A percentile compares a stretch with the other conserved stretches of the same genome.
phyloP scores from a whole-genome alignment of 2,888 invertebrate genomes.

The Gibbula magus region DNA sequence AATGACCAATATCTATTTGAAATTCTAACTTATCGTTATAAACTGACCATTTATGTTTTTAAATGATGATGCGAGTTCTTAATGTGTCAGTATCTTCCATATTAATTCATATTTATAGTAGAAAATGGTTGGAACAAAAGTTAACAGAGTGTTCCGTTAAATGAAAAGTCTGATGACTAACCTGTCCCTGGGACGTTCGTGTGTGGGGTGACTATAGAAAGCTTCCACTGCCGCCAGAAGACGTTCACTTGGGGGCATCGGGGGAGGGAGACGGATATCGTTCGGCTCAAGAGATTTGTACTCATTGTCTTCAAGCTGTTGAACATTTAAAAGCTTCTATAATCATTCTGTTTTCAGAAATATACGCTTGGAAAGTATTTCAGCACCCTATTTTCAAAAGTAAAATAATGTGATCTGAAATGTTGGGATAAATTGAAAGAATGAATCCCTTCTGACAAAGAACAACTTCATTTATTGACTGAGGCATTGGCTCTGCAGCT shows the following conservation, averaged over 20 bases:
- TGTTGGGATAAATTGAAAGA: too few relatives aligned
- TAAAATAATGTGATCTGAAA: too few relatives aligned
- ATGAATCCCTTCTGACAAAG: too few relatives aligned
- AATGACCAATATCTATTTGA: neutral
- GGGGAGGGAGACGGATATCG: conserved; percentile 92
- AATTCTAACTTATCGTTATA: neutral
- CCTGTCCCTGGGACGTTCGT: conserved; percentile 92
- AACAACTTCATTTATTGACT: too few relatives aligned
- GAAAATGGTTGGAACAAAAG: neutral
- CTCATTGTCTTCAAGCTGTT: conserved; percentile 89
- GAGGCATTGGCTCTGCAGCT: too few relatives aligned
- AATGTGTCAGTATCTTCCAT: neutral
- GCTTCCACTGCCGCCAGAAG: conserved; percentile 95
- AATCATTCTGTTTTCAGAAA: too few relatives aligned
- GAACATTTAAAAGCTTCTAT: too few relatives aligned
- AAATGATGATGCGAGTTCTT: neutral
- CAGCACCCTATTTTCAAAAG: too few relatives aligned
- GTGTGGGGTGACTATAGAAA: conserved; percentile 95
- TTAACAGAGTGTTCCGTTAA: neutral
- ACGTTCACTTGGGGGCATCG: conserved; percentile 94
- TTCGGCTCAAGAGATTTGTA: conserved; percentile 93
- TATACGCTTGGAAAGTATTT: too few relatives aligned
- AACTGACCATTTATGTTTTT: neutral
- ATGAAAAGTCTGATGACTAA: neutral
- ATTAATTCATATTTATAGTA: neutral